These are phyloP conservation scores for Hypomecis atomaria DNA, from an alignment of 2,888 invertebrate genomes.

Conservation along the genomic window DNA sequence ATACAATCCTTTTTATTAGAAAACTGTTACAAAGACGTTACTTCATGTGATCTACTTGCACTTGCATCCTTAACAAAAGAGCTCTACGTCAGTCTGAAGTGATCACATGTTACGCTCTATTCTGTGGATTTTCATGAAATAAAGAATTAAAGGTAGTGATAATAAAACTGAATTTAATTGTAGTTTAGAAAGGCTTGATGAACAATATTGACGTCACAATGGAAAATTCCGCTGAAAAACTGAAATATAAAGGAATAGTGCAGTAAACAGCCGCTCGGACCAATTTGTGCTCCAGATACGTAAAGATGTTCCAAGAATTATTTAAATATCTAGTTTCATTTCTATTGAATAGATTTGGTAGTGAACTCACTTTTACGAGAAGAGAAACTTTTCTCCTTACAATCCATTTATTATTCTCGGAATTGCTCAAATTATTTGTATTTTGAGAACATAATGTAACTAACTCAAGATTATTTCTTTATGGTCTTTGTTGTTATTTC, in stretches of 20 bases:
- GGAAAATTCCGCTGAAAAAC: conserved; percentile 9
- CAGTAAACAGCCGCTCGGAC: neutral
- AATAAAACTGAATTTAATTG: no score
- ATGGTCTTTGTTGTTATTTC: no score
- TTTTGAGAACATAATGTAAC: no score
- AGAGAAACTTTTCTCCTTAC: no score
- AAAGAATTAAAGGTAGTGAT: no score
- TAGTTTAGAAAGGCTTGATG: neutral
- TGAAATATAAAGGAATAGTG: neutral
- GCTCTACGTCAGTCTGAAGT: neutral
- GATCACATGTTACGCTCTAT: neutral
- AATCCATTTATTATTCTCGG: no score
- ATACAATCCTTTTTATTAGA: conserved; percentile 67
- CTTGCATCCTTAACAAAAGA: conserved; percentile 4
- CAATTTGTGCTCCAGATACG: neutral
- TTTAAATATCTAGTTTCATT: neutral
- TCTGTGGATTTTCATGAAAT: neutral
- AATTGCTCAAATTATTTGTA: no score
- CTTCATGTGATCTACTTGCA: conserved; percentile 30
- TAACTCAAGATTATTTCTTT: no score
- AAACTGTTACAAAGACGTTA: conserved; percentile 38
- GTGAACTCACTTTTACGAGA: no score
- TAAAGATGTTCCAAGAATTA: neutral
- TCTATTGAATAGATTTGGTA: neutral
- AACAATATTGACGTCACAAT: neutral